Base-by-base conservation (phyloP, 2,797 vertebrate species). In the Sardinella longiceps region DNA sequence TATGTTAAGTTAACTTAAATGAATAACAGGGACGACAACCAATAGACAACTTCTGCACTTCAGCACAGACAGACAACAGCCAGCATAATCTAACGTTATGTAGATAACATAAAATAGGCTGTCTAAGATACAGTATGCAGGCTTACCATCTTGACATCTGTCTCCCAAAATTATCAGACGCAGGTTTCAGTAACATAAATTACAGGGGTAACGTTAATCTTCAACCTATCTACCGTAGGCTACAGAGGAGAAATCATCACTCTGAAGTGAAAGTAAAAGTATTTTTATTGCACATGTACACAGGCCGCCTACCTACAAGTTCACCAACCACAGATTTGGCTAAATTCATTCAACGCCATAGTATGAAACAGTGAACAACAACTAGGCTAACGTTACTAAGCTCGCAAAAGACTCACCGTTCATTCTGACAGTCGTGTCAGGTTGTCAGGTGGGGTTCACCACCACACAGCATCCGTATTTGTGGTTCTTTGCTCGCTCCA, bases 361-460 rank as follows among this genome's bases (percentile, higher is more conserved):
- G 1, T 48, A 10, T 48, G 15, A 12, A 37, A 12, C 15, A 77
- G 66, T 3, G 5, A 18, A n/a, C 11, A 48, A 48, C 46, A 48
- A 0, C 46, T 12, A 39, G 11, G 28, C 7, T 48, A 7, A 33
- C 39, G 66, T n/a, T n/a, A n/a, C 15, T 18, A 11, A 74, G 33
- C 15, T 74, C 39, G 70, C 53, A 60, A 81, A 66, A 70, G 85
- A 91, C 95, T 95, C 90, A 96, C 95, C 95, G 94, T 94, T 96
- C 95, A 96, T 96, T 82, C 85, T 95, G 91, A 89, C 90, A 83
- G 87, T 77, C 86, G n/a, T 45, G 90, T 86, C 83, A 87, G 83
- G 60, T 82, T 80, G 83, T 83, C 43, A 82, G 70, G 84, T 83
- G 89, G 83, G 87, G 56, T 87, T 81, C 85, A 82, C 33, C 85